Evolutionary conservation across 2,113 vertebrate genomes (phyloP).

Genomic region (Notarius quadriscutis): DNA sequence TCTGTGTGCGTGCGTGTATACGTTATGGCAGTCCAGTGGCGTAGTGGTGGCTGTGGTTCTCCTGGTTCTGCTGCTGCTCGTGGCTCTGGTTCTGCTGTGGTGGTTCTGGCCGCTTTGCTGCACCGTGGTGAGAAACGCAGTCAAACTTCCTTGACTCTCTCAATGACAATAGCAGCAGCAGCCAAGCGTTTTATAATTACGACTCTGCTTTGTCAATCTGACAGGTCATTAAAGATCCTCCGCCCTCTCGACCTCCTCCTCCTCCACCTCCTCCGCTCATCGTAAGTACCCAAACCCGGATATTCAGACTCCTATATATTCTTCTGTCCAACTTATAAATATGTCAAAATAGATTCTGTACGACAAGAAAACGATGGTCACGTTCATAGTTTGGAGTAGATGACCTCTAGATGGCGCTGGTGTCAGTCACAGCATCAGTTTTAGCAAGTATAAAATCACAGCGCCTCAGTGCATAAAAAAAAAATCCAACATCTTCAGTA

Average conservation of each 20-base stretch:
- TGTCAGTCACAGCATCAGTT: background rate
- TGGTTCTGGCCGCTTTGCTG: conserved; percentile 99
- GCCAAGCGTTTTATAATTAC: background rate
- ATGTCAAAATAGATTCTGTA: background rate
- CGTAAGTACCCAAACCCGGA: conserved; percentile 65
- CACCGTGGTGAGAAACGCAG: conserved; percentile 81
- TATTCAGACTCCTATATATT: too few species aligned
- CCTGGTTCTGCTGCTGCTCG: conserved; percentile 80
- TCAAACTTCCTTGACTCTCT: background rate
- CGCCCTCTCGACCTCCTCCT: conserved; percentile 78
- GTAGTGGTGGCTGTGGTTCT: conserved; percentile 80
- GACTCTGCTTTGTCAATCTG: conserved; percentile 22
- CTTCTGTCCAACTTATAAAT: background rate
- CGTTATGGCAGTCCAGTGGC: conserved; percentile 77
- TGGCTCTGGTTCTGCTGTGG: conserved; percentile 82
- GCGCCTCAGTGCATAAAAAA: too few species aligned
- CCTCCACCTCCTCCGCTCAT: conserved; percentile 79
- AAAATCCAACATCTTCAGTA: too few species aligned
- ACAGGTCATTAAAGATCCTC: conserved; percentile 93
- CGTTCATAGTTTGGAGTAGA: too few species aligned
- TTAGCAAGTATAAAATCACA: background rate
- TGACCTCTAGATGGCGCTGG: background rate
- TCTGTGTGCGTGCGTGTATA: conserved; percentile 6
- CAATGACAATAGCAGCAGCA: background rate
- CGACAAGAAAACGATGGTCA: background rate